Percentiles rank a stretch among this genome's conserved stretches.
These are phyloP conservation scores for Aurelia aurita DNA, from an alignment of 30 jellyfish, hydroid and myxozoan genomes.

Conservation along the genomic window DNA sequence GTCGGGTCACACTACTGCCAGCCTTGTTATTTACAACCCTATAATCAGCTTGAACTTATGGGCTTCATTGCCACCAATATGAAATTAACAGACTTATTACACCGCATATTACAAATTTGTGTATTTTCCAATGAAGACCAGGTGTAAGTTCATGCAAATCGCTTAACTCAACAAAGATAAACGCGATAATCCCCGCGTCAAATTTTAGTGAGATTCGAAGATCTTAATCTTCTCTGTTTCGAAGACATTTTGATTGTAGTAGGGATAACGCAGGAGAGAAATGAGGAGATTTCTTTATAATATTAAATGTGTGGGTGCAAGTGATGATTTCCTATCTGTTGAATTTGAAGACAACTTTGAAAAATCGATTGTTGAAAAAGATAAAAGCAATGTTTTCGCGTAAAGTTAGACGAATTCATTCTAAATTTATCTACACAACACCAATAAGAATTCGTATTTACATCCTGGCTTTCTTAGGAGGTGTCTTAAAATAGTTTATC, in stretches of 20 bases:
- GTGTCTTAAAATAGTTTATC: no score
- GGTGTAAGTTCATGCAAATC: constrained; percentile 43
- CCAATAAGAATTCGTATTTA: no score
- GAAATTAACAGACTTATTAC: constrained; percentile 53
- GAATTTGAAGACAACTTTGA: background rate
- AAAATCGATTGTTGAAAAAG: background rate
- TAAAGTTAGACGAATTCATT: background rate
- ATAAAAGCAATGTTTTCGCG: background rate
- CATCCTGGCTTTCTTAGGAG: background rate
- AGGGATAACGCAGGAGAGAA: background rate
- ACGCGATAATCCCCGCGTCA: constrained; percentile 65
- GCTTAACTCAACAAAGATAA: constrained; percentile 50
- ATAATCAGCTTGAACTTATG: constrained; percentile 54
- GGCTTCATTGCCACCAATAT: constrained; percentile 65
- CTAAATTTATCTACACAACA: no score
- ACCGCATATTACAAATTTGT: constrained; percentile 59
- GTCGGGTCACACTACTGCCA: constrained; percentile 64
- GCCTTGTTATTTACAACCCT: constrained; percentile 34
- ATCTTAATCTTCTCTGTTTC: constrained; percentile 52
- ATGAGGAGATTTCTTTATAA: background rate
- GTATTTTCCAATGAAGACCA: constrained; percentile 53
- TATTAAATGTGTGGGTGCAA: background rate
- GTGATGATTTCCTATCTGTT: background rate
- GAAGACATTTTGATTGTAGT: background rate
- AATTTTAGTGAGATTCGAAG: constrained; percentile 63